phyloP scores from a whole-genome alignment of 2,888 invertebrate species.

The Lithophane semibrunnea region DNA sequence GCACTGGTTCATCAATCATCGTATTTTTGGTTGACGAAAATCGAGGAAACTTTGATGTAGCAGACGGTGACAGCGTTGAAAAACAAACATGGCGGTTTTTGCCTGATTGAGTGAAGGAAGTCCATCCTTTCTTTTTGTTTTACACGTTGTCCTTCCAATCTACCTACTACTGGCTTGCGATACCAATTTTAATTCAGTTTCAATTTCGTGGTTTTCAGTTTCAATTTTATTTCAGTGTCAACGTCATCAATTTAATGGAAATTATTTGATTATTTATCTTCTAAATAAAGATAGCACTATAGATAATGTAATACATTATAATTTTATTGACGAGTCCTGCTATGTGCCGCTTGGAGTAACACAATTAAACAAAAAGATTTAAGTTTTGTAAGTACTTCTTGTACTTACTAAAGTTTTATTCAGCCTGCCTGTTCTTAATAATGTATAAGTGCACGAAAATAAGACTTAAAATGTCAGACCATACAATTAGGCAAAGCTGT shows the following conservation, averaged over 20 bases:
- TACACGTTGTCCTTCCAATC: neutral
- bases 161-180: neutral
- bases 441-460: constrained; percentile 16
- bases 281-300: neutral
- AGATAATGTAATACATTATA: neutral
- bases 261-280: neutral
- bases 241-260: constrained; percentile 11
- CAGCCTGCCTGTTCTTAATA: neutral
- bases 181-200: neutral
- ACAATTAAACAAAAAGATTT: constrained; percentile 10
- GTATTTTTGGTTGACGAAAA: constrained; percentile 60
- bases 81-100: constrained; percentile 55
- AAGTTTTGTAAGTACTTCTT: neutral
- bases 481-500: constrained; percentile 22
- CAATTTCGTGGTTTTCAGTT: too few relatives aligned
- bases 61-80: constrained; percentile 47
- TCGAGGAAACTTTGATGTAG: constrained; percentile 58
- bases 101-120: constrained; percentile 33
- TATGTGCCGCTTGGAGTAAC: constrained; percentile 12
- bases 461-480: constrained; percentile 24
- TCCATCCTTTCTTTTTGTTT: constrained; percentile 24
- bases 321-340: constrained; percentile 16
- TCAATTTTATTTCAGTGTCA: too few relatives aligned
- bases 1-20: constrained; percentile 66
- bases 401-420: neutral